These are phyloP conservation scores for Venturia canescens DNA, from an alignment of 1,140 invertebrate species.

Conservation along the genomic window DNA sequence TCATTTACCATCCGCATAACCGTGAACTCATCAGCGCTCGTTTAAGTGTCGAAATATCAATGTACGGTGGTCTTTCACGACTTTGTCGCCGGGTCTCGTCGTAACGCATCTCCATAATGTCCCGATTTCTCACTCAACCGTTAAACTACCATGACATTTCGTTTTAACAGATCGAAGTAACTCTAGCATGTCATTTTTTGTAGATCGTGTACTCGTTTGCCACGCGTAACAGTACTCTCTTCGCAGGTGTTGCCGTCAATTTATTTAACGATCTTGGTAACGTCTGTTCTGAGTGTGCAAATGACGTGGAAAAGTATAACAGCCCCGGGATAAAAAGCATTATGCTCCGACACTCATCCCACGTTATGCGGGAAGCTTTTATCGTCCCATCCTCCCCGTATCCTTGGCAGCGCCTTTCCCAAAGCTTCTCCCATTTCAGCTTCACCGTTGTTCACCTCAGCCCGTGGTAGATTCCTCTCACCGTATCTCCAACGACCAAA, in stretches of 20 bases:
- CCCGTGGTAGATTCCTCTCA: not conserved
- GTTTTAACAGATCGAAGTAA: too few relatives aligned
- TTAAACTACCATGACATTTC: too few relatives aligned
- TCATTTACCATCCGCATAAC: too few relatives aligned
- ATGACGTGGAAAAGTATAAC: constrained; percentile 45
- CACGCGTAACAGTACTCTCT: not conserved
- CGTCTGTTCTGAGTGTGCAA: constrained; percentile 26
- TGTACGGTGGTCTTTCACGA: not conserved
- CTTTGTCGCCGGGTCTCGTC: too few relatives aligned
- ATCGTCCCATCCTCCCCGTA: constrained; percentile 25
- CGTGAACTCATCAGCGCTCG: too few relatives aligned
- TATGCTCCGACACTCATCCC: constrained; percentile 44
- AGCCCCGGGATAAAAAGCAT: constrained; percentile 40
- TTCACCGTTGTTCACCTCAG: not conserved
- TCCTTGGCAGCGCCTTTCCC: constrained; percentile 20
- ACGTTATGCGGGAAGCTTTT: constrained; percentile 47
- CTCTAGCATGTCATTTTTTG: not conserved
- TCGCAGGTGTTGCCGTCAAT: not conserved
- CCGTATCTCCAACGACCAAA: not conserved
- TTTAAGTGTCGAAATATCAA: not conserved
- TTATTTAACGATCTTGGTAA: constrained; percentile 35
- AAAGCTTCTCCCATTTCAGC: constrained; percentile 31
- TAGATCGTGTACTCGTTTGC: not conserved
- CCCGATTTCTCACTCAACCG: too few relatives aligned
- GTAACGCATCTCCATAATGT: too few relatives aligned